Evolutionary conservation across 2,797 vertebrate species (phyloP).

Genomic region (Avahi laniger): DNA sequence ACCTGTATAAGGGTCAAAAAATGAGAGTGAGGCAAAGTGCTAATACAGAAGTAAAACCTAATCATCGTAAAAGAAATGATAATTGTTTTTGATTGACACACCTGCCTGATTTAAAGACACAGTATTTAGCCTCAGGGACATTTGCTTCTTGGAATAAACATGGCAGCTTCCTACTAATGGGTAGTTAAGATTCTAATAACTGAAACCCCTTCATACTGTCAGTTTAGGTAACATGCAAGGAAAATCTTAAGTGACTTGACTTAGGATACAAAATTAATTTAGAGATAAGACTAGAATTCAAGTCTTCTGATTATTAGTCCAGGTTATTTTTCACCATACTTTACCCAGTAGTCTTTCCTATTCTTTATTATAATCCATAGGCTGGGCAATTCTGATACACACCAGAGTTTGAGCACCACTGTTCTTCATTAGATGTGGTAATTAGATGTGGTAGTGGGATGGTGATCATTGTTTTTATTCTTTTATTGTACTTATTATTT

Average conservation of each 20-base stretch:
- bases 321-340: slow-evolving; percentile 20
- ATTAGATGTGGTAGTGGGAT: background rate
- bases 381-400: background rate
- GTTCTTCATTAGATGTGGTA: background rate
- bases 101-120: slow-evolving; percentile 24
- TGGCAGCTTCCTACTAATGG: slow-evolving; percentile 3
- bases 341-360: background rate
- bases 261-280: slow-evolving; percentile 18
- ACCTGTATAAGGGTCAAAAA: slow-evolving; percentile 6
- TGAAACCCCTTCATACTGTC: background rate
- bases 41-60: slow-evolving; percentile 27
- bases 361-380: background rate
- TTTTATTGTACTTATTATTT: slow-evolving; percentile 18
- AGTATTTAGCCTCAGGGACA: background rate
- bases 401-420: background rate
- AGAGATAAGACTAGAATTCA: background rate
- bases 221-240: slow-evolving; percentile 9
- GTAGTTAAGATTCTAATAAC: background rate
- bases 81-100: slow-evolving; percentile 23
- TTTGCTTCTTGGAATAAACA: slow-evolving; percentile 40
- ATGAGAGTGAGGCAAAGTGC: background rate
- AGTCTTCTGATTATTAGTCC: background rate
- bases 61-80: background rate
- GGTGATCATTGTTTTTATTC: background rate
- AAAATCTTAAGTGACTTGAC: slow-evolving; percentile 26